Conservation (phyloP, 1,140 invertebrate genomes). For the Drosophila pruinosa region DNA sequence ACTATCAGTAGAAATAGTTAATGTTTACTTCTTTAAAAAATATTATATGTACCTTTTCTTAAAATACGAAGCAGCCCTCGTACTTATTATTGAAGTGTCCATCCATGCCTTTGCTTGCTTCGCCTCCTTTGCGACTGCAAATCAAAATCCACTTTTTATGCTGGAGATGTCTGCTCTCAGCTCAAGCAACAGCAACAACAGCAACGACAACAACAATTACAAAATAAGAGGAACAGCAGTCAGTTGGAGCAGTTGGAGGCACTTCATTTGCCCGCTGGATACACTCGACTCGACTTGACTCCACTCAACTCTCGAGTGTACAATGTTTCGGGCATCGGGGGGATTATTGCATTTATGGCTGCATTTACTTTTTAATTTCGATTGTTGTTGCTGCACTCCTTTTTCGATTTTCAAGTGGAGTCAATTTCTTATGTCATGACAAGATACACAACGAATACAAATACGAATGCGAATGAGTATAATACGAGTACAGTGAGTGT, state of each 20-base stretch:
- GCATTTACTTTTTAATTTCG: constrained; percentile 78
- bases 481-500: too few relatives aligned
- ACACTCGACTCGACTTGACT: constrained; percentile 16
- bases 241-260: constrained; percentile 29
- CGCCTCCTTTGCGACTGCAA: constrained; percentile 31
- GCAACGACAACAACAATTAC: neutral
- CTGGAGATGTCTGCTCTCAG: constrained; percentile 22
- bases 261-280: constrained; percentile 47
- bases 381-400: constrained; percentile 71
- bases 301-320: constrained; percentile 8
- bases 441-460: constrained; percentile 53
- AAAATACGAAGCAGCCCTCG: constrained; percentile 20
- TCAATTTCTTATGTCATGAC: constrained; percentile 81
- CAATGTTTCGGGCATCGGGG: constrained; percentile 39
- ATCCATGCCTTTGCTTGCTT: constrained; percentile 21
- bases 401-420: constrained; percentile 79
- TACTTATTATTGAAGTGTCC: constrained; percentile 39
- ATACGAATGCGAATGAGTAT: constrained; percentile 33
- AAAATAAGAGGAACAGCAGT: neutral
- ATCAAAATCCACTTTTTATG: constrained; percentile 47
- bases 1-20: too few relatives aligned
- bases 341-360: constrained; percentile 68
- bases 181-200: constrained; percentile 7
- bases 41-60: neutral
- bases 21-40: neutral